Conservation (phyloP, 1,140 invertebrate genomes). For the Ostrea edulis region DNA sequence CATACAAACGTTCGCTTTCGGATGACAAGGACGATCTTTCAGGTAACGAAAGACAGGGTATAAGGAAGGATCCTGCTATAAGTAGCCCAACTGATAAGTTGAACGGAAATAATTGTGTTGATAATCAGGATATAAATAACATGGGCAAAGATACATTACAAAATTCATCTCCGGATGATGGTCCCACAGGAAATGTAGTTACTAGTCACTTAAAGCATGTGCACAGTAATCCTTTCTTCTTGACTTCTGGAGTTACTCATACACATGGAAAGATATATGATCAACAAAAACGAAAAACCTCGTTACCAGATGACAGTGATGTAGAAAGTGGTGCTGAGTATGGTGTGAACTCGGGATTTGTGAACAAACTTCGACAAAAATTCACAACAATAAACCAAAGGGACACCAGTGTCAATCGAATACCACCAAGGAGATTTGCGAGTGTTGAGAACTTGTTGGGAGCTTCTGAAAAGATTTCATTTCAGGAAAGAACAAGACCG, state of each 20-base stretch:
- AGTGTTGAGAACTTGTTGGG: constrained; percentile 74
- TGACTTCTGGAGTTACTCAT: constrained; percentile 47
- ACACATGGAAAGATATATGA: constrained; percentile 50
- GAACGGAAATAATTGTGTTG: constrained; percentile 31
- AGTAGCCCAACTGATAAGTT: constrained; percentile 13
- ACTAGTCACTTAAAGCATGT: constrained; percentile 57
- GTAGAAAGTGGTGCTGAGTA: constrained; percentile 65
- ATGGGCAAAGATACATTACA: constrained; percentile 31
- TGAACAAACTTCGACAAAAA: constrained; percentile 73
- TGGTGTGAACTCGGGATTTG: constrained; percentile 75
- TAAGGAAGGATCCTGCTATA: constrained; percentile 16
- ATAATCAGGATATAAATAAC: constrained; percentile 36
- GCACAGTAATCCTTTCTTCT: constrained; percentile 57
- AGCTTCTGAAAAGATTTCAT: constrained; percentile 24
- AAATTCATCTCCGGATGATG: constrained; percentile 38
- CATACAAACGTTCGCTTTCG: constrained; percentile 13
- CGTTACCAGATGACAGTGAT: constrained; percentile 2
- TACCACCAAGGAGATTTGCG: constrained; percentile 64
- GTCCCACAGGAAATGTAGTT: constrained; percentile 38
- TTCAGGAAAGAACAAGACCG: constrained; percentile 13
- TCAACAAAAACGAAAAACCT: neutral
- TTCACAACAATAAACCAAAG: constrained; percentile 69
- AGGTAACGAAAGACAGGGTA: neutral
- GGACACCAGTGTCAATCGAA: constrained; percentile 49
- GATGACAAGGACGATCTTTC: neutral